Base-by-base conservation (phyloP, 2,888 invertebrate genomes). In the Andrena camellia region DNA sequence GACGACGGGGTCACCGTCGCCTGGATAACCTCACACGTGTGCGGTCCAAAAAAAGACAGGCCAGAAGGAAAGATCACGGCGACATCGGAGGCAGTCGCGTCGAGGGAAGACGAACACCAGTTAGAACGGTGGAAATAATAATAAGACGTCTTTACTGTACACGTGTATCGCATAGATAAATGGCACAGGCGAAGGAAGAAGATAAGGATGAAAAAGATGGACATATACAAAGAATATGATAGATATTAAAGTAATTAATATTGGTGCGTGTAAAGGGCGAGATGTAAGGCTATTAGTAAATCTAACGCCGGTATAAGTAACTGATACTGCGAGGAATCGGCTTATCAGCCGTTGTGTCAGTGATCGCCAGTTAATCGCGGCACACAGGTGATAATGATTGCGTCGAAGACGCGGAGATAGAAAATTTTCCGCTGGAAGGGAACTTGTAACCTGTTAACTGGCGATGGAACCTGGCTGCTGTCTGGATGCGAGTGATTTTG, bases 11-110 rank as follows among this genome's bases (percentile, higher is more conserved):
- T 92, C 91, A 92, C 90, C 88, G 85, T 90, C 88, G 86, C 77
- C 85, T 89, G 91, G 92, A 92, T 91, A 90, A 91, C 91, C 92
- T 89, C 90, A 90, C 92, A 91, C 92, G 92, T 92, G 92, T 90
- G 91, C 88, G 90, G 81, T 81, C 90, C 79, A 90, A 91, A 90
- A 90, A 89, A 78, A 73, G 59, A 76, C 67, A 63, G 64, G 33
- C 60, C 35, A 64, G 73, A 67, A 62, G 63, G 66, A 64, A 48
- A 78, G 66, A 50, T 78, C 75, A 75, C 69, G 52, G 72, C 52
- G 81, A 75, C 77, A 83, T 52, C 71, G 54, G 66, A 62, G 71
- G 35, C 48, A 54, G 29, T 13, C 23, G 54, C n/a, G 52, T n/a
- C 7, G 23, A 63, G 54, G 26, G 13, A 64, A 60, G 70, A 26